Conservation (phyloP, 2,888 invertebrate genomes). For the Temnothorax ravouxi region DNA sequence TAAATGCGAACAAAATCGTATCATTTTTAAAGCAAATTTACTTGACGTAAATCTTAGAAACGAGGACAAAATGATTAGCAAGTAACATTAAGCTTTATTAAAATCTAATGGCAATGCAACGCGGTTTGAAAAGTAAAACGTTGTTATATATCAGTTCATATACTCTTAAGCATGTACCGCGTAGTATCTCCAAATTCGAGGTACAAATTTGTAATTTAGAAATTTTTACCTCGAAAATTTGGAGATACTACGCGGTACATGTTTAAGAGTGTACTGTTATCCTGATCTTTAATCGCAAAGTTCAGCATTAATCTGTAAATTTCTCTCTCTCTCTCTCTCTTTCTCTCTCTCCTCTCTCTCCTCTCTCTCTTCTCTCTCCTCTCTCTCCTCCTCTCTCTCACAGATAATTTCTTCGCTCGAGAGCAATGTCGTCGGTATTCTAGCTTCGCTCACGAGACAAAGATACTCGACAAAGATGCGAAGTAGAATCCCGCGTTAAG, state of each 20-base stretch:
- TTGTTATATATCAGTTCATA: neutral
- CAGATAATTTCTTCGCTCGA: constrained; percentile 62
- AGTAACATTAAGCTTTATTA: constrained; percentile 5
- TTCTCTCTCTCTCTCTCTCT: constrained; percentile 18
- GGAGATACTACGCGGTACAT: no score
- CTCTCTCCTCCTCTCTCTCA: constrained; percentile 21
- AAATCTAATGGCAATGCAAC: neutral
- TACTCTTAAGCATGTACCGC: no score
- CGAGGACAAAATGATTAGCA: constrained; percentile 9
- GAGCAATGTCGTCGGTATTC: constrained; percentile 61
- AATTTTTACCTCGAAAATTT: no score
- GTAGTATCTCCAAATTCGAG: no score
- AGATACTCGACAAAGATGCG: constrained; percentile 71
- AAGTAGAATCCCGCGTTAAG: constrained; percentile 70
- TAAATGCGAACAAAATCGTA: neutral
- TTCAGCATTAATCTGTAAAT: constrained; percentile 55
- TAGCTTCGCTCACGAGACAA: constrained; percentile 64
- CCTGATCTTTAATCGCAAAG: constrained; percentile 60
- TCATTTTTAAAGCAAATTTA: neutral
- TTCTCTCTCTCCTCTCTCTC: constrained; percentile 13
- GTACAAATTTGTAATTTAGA: no score
- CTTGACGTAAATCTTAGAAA: neutral
- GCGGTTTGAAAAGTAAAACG: neutral
- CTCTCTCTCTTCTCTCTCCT: neutral
- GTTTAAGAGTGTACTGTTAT: neutral